Evolutionary conservation across 2,113 vertebrate genomes (phyloP).

Genomic region (Zootoca vivipara): DNA sequence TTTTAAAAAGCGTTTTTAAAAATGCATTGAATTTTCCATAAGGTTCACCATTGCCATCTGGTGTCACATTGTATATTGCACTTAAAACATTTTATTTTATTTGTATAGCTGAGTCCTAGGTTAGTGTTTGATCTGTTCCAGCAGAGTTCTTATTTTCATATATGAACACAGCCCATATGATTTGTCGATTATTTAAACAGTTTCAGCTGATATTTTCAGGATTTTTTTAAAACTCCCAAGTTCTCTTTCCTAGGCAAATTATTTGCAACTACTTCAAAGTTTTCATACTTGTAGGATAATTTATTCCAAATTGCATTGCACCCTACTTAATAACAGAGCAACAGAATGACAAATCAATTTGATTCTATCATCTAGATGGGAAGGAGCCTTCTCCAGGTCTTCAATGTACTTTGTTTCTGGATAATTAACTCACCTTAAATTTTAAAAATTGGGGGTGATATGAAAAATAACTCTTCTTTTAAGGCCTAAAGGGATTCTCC

Average conservation of each 20-base stretch:
- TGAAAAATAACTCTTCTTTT: background rate
- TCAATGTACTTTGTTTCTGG: background rate
- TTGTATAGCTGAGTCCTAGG: too few species aligned
- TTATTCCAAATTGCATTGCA: background rate
- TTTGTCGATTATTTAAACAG: background rate
- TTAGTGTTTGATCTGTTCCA: too few species aligned
- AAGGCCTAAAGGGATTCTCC: background rate
- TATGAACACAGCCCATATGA: background rate
- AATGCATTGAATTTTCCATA: background rate
- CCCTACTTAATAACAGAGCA: background rate
- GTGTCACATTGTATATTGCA: too few species aligned
- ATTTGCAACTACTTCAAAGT: background rate
- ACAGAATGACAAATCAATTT: background rate
- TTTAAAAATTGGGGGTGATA: background rate
- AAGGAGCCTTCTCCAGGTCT: background rate
- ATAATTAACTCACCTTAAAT: background rate
- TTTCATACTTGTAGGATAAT: background rate
- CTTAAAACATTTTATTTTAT: too few species aligned
- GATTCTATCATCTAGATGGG: background rate
- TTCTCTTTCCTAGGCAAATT: background rate
- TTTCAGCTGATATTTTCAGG: background rate
- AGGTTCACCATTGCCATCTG: too few species aligned
- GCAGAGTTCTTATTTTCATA: too few species aligned
- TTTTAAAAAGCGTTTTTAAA: background rate
- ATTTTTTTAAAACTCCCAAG: background rate